Evolutionary conservation across 2,888 invertebrate species (phyloP).

Genomic region (Netelia fuscicornis): DNA sequence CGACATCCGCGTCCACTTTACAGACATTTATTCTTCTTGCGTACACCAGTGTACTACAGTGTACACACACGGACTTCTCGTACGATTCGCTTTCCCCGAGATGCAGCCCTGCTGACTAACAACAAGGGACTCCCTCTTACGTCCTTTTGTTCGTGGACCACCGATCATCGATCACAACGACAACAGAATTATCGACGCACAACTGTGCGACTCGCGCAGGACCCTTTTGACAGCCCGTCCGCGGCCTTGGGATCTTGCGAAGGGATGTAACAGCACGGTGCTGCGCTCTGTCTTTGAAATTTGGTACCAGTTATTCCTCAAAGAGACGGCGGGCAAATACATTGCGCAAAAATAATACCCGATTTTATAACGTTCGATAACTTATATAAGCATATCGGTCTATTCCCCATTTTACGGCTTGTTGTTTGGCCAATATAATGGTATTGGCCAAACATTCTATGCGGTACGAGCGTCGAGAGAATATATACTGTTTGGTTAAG

Average conservation of each 20-base stretch:
- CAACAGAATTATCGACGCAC: conserved; percentile 42
- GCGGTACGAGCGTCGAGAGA: too few species aligned
- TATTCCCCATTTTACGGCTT: too few species aligned
- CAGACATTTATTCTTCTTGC: too few species aligned
- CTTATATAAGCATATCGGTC: too few species aligned
- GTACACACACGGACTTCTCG: too few species aligned
- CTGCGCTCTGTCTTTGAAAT: neutral
- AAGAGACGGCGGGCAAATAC: neutral
- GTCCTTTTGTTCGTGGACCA: conserved; percentile 7
- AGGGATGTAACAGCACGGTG: neutral
- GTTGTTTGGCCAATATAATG: too few species aligned
- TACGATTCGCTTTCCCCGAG: neutral
- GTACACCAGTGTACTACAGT: too few species aligned
- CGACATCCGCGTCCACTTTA: neutral
- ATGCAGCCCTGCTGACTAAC: too few species aligned
- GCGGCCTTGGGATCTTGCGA: neutral
- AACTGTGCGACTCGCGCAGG: neutral
- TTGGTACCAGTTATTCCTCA: neutral
- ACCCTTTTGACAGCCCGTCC: neutral
- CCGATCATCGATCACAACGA: conserved; percentile 41
- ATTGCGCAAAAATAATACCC: neutral
- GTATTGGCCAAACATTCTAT: too few species aligned
- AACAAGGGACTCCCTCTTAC: conserved; percentile 5
- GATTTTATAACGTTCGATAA: neutral
- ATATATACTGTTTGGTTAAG: too few species aligned